phyloP scores from a whole-genome alignment of 2,113 vertebrate genomes.

The Mionectes macconnelli region DNA sequence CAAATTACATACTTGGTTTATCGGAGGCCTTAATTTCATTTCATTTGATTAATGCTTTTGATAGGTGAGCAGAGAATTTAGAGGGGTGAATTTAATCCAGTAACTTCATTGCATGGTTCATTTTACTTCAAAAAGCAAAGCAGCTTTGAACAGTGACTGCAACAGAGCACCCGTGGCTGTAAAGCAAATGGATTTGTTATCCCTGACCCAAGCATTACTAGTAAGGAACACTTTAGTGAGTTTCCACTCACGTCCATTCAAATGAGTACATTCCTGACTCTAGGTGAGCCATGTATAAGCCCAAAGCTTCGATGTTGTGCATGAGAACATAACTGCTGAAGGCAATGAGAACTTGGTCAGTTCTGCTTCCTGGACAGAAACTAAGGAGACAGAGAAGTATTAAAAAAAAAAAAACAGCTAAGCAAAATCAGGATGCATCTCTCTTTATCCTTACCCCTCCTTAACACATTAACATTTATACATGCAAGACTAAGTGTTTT shows the following conservation, averaged over 20 bases:
- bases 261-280: background rate
- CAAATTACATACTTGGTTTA: background rate
- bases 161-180: background rate
- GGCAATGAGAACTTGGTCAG: background rate
- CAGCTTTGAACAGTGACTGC: background rate
- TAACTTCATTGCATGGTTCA: background rate
- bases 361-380: background rate
- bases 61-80: background rate
- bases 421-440: background rate
- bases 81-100: background rate
- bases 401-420: background rate
- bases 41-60: background rate
- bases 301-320: background rate
- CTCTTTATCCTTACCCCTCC: background rate
- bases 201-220: background rate
- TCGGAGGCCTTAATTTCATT: background rate
- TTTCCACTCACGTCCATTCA: background rate
- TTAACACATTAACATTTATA: background rate
- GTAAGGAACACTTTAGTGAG: background rate
- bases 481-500: background rate
- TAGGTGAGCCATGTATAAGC: background rate
- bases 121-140: background rate
- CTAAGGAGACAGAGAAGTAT: background rate
- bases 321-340: background rate
- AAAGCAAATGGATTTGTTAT: background rate